Evolutionary conservation across 2,113 vertebrate species (phyloP).

Genomic region (Lycaon pictus): DNA sequence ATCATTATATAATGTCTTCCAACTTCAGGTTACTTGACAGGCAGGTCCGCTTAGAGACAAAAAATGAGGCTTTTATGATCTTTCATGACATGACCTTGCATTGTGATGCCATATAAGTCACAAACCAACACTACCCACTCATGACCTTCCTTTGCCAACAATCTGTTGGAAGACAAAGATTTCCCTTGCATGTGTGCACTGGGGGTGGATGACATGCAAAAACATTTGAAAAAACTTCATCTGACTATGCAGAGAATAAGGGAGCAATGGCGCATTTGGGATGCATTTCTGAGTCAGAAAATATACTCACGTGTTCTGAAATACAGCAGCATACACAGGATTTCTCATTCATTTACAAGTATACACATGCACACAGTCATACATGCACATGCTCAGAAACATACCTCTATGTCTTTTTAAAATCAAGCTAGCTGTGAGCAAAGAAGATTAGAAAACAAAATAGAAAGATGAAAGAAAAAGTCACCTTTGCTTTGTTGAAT

Average conservation of each 20-base stretch:
- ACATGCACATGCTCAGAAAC: neutral
- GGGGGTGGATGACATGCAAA: neutral
- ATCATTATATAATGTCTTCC: neutral
- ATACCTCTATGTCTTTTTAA: neutral
- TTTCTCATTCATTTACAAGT: neutral
- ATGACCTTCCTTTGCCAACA: neutral
- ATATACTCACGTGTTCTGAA: neutral
- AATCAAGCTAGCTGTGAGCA: neutral
- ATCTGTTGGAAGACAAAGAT: neutral
- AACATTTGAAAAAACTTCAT: neutral
- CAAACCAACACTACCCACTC: neutral
- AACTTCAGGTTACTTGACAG: neutral
- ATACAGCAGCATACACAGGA: neutral
- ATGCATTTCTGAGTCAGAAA: neutral
- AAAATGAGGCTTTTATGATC: neutral
- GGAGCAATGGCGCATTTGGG: neutral
- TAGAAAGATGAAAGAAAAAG: constrained; percentile 13
- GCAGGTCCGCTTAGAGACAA: neutral
- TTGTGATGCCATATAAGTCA: neutral
- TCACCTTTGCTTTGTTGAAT: constrained; percentile 46
- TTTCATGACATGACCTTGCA: neutral
- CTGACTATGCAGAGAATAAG: neutral
- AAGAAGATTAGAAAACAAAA: constrained; percentile 15
- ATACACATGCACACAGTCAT: neutral
- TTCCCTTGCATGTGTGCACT: neutral